These are phyloP conservation scores for Agrypnia vestita DNA, from an alignment of 1,140 invertebrate genomes.

Conservation along the genomic window DNA sequence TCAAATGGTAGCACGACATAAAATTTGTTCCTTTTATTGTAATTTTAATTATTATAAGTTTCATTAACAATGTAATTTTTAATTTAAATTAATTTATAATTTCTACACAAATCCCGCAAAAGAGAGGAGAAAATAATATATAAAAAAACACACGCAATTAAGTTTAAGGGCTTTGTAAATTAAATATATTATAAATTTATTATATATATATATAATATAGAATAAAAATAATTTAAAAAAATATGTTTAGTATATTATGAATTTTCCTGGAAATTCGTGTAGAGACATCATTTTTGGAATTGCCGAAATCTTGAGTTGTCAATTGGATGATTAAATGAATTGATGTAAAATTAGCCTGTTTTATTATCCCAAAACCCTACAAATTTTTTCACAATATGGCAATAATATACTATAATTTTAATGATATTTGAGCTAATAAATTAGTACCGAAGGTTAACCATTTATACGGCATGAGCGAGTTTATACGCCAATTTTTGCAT, in stretches of 20 bases:
- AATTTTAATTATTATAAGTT: constrained; percentile 3
- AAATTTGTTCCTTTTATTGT: constrained; percentile 59
- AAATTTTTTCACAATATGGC: neutral
- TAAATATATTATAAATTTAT: constrained; percentile 60
- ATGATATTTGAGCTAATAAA: too few species aligned
- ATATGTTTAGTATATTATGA: constrained; percentile 62
- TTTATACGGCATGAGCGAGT: too few species aligned
- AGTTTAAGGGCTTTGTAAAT: constrained; percentile 61
- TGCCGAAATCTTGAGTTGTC: constrained; percentile 62
- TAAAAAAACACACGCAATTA: constrained; percentile 53
- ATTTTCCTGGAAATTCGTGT: constrained; percentile 59
- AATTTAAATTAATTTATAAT: constrained; percentile 36
- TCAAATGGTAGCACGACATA: constrained; percentile 44
- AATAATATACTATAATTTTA: too few species aligned
- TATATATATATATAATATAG: constrained; percentile 61
- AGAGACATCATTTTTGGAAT: constrained; percentile 62
- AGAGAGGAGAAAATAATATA: constrained; percentile 42
- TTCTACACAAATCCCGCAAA: constrained; percentile 30
- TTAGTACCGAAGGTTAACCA: too few species aligned
- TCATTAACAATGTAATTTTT: constrained; percentile 25
- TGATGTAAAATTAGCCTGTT: constrained; percentile 57
- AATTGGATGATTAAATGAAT: constrained; percentile 62
- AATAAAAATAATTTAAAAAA: constrained; percentile 58
- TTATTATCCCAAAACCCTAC: neutral
- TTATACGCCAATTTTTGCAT: too few species aligned